Percentiles rank a stretch among this genome's conserved stretches.
phyloP scores from a whole-genome alignment of 1,140 invertebrate genomes.

The Elymnias hypermnestra region DNA sequence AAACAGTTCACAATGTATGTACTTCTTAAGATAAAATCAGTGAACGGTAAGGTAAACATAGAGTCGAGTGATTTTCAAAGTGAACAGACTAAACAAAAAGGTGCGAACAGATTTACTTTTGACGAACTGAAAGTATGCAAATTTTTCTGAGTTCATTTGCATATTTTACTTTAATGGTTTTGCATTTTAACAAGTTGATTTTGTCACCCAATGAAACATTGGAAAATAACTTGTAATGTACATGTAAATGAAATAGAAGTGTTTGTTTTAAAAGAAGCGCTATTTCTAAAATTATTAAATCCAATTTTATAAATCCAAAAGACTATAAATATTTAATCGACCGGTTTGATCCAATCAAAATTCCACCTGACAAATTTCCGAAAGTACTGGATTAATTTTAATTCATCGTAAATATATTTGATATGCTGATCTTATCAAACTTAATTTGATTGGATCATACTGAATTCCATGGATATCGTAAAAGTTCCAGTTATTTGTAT shows the following conservation, averaged over 20 bases:
- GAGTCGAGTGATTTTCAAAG: slow-evolving; percentile 11
- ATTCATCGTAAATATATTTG: too few species aligned
- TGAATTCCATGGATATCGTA: too few species aligned
- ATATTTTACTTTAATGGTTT: neutral
- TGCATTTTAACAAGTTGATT: neutral
- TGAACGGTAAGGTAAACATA: too few species aligned
- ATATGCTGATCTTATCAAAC: too few species aligned
- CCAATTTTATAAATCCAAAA: too few species aligned
- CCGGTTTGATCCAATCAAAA: too few species aligned
- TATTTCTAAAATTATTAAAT: too few species aligned
- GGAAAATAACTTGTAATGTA: neutral
- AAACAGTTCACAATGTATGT: neutral
- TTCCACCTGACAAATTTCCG: too few species aligned
- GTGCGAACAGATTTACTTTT: slow-evolving; percentile 11
- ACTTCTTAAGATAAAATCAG: neutral
- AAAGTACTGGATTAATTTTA: too few species aligned
- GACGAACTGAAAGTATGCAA: slow-evolving; percentile 15
- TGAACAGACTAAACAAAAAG: slow-evolving; percentile 8
- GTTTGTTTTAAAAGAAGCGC: neutral
- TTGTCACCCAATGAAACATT: neutral
- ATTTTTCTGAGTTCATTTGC: slow-evolving; percentile 8
- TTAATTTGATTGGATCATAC: too few species aligned
- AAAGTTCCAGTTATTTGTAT: too few species aligned
- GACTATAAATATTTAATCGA: too few species aligned
- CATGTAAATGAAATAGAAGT: neutral